Conservation (phyloP, 1,140 invertebrate genomes). For the Pygmarrhopalites habei region DNA sequence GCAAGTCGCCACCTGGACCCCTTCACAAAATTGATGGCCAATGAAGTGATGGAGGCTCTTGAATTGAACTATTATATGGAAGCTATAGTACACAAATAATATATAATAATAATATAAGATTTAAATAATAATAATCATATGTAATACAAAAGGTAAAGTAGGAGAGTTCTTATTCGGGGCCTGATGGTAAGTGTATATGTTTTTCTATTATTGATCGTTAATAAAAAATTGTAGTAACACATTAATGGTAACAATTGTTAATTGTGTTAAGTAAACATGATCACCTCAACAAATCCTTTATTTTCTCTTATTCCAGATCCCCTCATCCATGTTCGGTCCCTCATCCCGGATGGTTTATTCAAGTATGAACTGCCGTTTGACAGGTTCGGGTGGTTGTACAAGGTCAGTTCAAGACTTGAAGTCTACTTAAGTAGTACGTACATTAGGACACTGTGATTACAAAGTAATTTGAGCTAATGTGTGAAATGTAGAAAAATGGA, state of each 20-base stretch:
- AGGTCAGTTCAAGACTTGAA: too few relatives aligned
- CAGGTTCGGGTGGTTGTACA: conserved; percentile 71
- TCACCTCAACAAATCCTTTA: conserved; percentile 61
- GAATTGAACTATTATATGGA: conserved; percentile 53
- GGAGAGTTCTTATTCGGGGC: conserved; percentile 68
- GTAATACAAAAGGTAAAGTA: conserved; percentile 60
- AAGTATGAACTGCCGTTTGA: conserved; percentile 62
- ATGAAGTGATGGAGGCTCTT: conserved; percentile 38
- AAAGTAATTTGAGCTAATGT: too few relatives aligned
- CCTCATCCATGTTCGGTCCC: conserved; percentile 45
- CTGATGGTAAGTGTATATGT: too few relatives aligned
- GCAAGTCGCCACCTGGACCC: conserved; percentile 47
- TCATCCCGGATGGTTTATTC: conserved; percentile 51
- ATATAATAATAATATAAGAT: too few relatives aligned
- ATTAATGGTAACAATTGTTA: too few relatives aligned
- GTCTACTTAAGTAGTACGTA: too few relatives aligned
- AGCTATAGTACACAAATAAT: too few relatives aligned
- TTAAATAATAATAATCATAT: too few relatives aligned
- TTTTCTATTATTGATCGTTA: too few relatives aligned
- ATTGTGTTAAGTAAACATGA: too few relatives aligned
- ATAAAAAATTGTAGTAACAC: too few relatives aligned
- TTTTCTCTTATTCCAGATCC: conserved; percentile 54
- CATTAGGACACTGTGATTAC: too few relatives aligned
- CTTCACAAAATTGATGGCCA: conserved; percentile 43
- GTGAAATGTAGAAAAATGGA: conserved; percentile 60